Evolutionary conservation across 2,888 invertebrate species (phyloP).

Genomic region (Prosopocoilus inquinatus): DNA sequence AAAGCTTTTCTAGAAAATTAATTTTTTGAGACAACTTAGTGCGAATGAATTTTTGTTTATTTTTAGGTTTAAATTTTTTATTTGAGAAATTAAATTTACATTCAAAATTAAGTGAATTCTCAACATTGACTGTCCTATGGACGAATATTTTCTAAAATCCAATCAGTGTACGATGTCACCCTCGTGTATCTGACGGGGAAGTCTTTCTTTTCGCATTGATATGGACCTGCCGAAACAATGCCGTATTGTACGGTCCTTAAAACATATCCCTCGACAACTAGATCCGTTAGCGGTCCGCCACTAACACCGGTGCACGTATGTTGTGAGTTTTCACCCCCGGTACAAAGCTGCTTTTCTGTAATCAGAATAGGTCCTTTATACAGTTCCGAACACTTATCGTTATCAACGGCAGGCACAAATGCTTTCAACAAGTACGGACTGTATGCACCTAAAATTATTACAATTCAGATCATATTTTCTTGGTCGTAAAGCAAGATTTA

Average conservation of each 20-base stretch:
- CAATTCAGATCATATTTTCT: not conserved
- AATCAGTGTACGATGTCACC: constrained; percentile 57
- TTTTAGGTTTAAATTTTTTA: no score
- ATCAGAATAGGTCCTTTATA: not conserved
- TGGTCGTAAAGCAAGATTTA: not conserved
- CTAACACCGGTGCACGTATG: constrained; percentile 61
- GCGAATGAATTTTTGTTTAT: no score
- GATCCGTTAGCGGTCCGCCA: constrained; percentile 67
- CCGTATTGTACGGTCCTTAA: constrained; percentile 39
- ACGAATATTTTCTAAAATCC: constrained; percentile 55
- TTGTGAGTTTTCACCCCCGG: constrained; percentile 63
- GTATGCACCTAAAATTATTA: constrained; percentile 1
- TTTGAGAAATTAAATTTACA: no score
- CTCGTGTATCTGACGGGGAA: constrained; percentile 68
- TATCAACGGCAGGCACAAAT: not conserved
- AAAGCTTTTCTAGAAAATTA: no score
- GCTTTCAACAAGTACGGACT: constrained; percentile 8
- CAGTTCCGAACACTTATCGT: not conserved
- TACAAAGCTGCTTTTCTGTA: constrained; percentile 58
- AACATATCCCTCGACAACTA: constrained; percentile 35
- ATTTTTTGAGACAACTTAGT: no score
- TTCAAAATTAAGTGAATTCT: not conserved
- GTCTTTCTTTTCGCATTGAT: constrained; percentile 51
- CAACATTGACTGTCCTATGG: constrained; percentile 35
- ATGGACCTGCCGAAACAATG: constrained; percentile 56